Base-by-base conservation (phyloP, 2,888 invertebrate species). In the Drosophila borborema region DNA sequence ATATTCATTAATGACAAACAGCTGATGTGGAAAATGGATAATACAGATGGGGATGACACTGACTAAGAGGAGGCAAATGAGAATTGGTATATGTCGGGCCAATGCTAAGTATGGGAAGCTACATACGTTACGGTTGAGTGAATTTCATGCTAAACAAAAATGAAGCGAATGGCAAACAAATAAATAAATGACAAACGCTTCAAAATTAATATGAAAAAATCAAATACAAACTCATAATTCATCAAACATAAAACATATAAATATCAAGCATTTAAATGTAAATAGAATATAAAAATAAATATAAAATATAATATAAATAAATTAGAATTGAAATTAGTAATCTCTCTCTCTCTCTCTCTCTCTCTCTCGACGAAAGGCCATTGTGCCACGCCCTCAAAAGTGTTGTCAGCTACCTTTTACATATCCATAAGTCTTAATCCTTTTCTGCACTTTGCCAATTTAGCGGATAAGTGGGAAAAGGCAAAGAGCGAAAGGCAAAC, bases 21-120 rank as follows among this genome's bases (percentile, higher is more conserved):
- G 82, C 72, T 80, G 82, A 89, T 72, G 82, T 69, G 88, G 72
- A 89, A 89, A 74, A 64, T 65, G 77, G 70, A 87, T 72, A 87
- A 80, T 65, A 56, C 62, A 51, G 72, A 70, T 71, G 53, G 66
- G 36, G 43, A 65, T 66, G 54, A 45, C 36, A 8, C 41, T 10
- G 34, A 3, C 34, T 45, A 34, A 45, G 51, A 36, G 34, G 41
- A 16, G 28, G 3, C 4, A 6, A 36, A 18, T 59, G 38, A 18
- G 38, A 38, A 20, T 9, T 8, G 41, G 18, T 20, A 51, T 51
- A 49, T 49, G 23, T 12, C 6, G 34, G n/a, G 6, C 10, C 7
- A 49, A 31, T 31, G 31, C 8, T 14, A 18, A 41, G 49, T 53
- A 16, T 53, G 38, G 9, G 23, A 10, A 36, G 18, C 20, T 6